Conservation (phyloP, 2,888 invertebrate species). For the Digitonthophagus gazella region DNA sequence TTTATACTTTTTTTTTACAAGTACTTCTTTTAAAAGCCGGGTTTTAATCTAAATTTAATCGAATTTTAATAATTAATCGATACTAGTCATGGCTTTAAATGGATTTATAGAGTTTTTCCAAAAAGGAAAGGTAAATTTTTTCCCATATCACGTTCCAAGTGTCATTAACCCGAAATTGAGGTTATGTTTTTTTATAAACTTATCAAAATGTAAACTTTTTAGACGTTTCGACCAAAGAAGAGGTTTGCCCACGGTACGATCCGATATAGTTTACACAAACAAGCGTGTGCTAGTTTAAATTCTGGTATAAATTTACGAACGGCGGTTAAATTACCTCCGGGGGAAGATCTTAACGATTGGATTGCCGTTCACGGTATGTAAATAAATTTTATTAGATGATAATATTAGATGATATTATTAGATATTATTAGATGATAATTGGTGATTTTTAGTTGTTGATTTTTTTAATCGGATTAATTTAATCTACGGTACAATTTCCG, state of each 20-base stretch:
- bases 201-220: slow-evolving; percentile 31
- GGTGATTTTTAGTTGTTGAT: slow-evolving; percentile 73
- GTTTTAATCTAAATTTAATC: too few relatives aligned
- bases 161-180: not conserved
- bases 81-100: slow-evolving; percentile 60
- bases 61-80: too few relatives aligned
- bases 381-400: not conserved
- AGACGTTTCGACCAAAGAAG: slow-evolving; percentile 91
- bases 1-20: too few relatives aligned
- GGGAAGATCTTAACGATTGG: slow-evolving; percentile 88
- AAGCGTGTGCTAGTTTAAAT: slow-evolving; percentile 86
- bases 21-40: too few relatives aligned
- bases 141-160: not conserved
- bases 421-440: not conserved
- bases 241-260: slow-evolving; percentile 84
- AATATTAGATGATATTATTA: slow-evolving; percentile 8
- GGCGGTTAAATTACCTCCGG: slow-evolving; percentile 78
- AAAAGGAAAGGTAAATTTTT: slow-evolving; percentile 65
- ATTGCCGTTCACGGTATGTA: slow-evolving; percentile 82
- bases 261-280: slow-evolving; percentile 83
- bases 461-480: slow-evolving; percentile 92
- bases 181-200: slow-evolving; percentile 21
- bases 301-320: slow-evolving; percentile 82
- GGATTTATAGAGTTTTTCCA: slow-evolving; percentile 76
- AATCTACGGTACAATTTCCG: slow-evolving; percentile 85